These are phyloP conservation scores for Neotoxoptera formosana DNA, from an alignment of 1,140 invertebrate species.

Conservation along the genomic window DNA sequence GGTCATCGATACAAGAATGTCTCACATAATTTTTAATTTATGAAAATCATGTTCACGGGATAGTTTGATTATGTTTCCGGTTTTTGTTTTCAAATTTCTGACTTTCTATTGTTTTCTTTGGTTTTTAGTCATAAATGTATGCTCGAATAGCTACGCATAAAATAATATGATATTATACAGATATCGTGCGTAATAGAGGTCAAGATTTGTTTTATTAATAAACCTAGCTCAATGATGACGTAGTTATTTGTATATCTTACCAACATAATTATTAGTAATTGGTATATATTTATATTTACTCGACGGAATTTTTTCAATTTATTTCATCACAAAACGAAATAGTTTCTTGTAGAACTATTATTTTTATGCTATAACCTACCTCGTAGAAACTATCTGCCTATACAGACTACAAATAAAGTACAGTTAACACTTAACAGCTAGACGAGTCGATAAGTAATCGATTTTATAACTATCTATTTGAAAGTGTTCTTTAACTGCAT, in stretches of 20 bases:
- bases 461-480: constrained; percentile 29
- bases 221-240: background rate
- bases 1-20: constrained; percentile 57
- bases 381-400: background rate
- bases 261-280: background rate
- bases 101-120: constrained; percentile 40
- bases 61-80: constrained; percentile 42
- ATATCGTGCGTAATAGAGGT: background rate
- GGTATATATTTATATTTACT: background rate
- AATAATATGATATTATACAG: background rate
- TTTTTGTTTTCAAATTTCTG: constrained; percentile 40
- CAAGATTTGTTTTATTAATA: background rate
- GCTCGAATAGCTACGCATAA: background rate
- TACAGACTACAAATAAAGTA: background rate
- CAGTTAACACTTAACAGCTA: background rate
- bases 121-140: background rate
- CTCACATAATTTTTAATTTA: constrained; percentile 50
- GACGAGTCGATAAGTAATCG: background rate
- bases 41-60: constrained; percentile 43
- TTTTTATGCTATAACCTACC: background rate
- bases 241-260: background rate
- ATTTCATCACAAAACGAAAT: background rate
- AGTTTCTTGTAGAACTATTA: background rate
- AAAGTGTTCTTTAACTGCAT: background rate
- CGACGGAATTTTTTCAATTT: background rate